Base-by-base conservation (phyloP, 2,888 invertebrate genomes). In the Amblyjoppa fuscipennis region DNA sequence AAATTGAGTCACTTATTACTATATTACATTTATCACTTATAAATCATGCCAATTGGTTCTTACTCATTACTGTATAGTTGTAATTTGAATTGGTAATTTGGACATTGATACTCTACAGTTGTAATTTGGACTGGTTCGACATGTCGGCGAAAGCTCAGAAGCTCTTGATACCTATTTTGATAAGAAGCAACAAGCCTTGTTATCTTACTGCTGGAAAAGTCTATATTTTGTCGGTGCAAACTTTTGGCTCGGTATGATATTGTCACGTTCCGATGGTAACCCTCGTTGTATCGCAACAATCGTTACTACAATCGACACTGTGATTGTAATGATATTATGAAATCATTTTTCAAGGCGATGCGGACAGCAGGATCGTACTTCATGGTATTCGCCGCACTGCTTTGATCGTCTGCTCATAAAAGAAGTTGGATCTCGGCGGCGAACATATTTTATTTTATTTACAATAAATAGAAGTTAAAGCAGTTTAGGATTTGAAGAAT, bases 181-280 rank as follows among this genome's bases (percentile, higher is more conserved):
- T 83, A 59, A 69, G 64, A 59, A 80, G 83, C 75, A 7, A 6
- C 9, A 79, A 25, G 61, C 79, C 83, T 1, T 75, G 79, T 28
- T 28, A n/a, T 1, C 34, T 83, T 0, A 79, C 74, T 0, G 79
- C 79, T 5, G 31, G 31, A 31, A 31, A 31, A 31, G 31, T 31
- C 31, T 31, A 31, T 5, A 31, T 31, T 31, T 51, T 83, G 31
- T 79, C 75, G 1, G 79, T 83, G 83, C 53, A 75, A n/a, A 79
- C n/a, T 51, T 83, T 70, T 34, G 74, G 79, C 59, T 38, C 69
- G 66, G 83, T 83, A 74, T 77, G 77, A 28, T 78, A 16, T 16
- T 4, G 49, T 28, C 11, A 69, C 5, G 45, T 49, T 20, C 9
- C 31, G 1, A 5, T 38, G 13, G n/a, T 3, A 3, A 20, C 0